Evolutionary conservation across 2,113 vertebrate genomes (phyloP).

Genomic region (Phocoena phocoena): DNA sequence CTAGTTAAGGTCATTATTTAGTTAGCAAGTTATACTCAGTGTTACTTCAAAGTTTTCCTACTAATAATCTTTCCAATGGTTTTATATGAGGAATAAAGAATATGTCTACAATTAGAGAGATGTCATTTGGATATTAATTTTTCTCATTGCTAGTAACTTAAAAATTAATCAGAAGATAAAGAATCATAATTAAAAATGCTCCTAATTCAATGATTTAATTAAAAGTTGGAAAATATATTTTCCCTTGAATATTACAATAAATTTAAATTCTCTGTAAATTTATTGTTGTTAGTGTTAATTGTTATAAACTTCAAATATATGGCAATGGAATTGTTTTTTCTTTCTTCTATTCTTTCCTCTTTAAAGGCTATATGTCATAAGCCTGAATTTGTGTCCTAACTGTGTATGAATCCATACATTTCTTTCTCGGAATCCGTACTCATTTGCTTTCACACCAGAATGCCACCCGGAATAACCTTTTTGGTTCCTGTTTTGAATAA

Average conservation of each 20-base stretch:
- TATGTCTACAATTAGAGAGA: not conserved
- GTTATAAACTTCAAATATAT: not conserved
- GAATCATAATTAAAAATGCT: not conserved
- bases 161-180: not conserved
- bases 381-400: not conserved
- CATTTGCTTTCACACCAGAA: not conserved
- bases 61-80: not conserved
- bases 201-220: not conserved
- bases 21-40: conserved; percentile 15
- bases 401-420: not conserved
- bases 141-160: not conserved
- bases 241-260: not conserved
- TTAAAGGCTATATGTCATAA: not conserved
- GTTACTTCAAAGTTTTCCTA: not conserved
- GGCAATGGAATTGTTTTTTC: not conserved
- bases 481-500: conserved; percentile 16
- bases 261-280: not conserved
- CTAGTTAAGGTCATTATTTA: not conserved
- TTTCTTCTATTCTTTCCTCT: not conserved
- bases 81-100: conserved; percentile 30
- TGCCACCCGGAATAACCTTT: not conserved
- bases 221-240: not conserved
- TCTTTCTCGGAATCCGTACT: not conserved
- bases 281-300: not conserved
- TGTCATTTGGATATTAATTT: not conserved